Base-by-base conservation (phyloP, 2,888 invertebrate genomes). In the Acrobasis suavella region DNA sequence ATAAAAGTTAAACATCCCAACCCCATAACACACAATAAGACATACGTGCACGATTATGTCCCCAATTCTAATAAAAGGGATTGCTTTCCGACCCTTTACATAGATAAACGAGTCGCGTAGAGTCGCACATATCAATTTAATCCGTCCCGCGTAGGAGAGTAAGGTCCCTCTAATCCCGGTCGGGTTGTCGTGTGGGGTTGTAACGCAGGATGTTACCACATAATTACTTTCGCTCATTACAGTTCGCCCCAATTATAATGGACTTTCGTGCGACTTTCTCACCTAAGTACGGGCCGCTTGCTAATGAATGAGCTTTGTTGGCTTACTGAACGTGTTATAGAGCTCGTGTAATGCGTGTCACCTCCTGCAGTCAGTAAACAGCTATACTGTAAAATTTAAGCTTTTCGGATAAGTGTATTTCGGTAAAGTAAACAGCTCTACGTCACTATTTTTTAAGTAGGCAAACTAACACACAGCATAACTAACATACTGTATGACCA, bases 91-190 rank as follows among this genome's bases (percentile, higher is more conserved):
- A 86, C 85, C 86, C 86, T 89, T 87, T 85, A 87, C 84, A 83
- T 82, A 82, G 82, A 89, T 89, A 87, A 91, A 86, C 83, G 85
- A 85, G 85, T 84, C 80, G 82, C 85, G 82, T 77, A 76, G 80
- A 86, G 82, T 83, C 81, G 80, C 87, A 87, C 87, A 85, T 87
- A 89, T 91, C 86, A 90, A 88, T 90, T 88, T 91, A 89, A 89
- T 88, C 87, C 86, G 76, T 72, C 73, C 77, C 77, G 81, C 80
- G 81, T 79, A 84, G 79, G 80, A 84, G 80, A 77, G 78, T 76
- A 82, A 82, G 83, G 89, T 85, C 86, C 85, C 78, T 84, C 76
- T 89, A 88, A 91, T 89, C 88, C 86, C 72, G 78, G 77, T 80
- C 79, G 80, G 83, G 82, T 81, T 79, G 83, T 83, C 80, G 81